Percentiles rank a stretch among this genome's conserved stretches.
These are phyloP conservation scores for Catostomus latipinnis DNA, from an alignment of 2,797 vertebrate species.

Conservation along the genomic window DNA sequence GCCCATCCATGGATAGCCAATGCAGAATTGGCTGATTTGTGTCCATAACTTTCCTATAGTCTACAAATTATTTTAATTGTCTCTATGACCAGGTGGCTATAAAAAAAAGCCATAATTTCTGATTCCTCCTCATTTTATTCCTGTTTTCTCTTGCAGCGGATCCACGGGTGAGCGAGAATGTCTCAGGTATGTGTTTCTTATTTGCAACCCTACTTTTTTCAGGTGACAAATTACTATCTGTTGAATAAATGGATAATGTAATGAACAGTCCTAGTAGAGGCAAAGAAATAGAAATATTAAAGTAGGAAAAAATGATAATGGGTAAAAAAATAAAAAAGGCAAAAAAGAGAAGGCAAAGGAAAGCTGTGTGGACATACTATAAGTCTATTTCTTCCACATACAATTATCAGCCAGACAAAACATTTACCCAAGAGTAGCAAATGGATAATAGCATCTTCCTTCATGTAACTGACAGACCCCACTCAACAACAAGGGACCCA, in stretches of 20 bases:
- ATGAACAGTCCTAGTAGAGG: slow-evolving; percentile 12
- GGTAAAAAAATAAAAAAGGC: slow-evolving; percentile 2
- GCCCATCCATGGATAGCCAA: slow-evolving; percentile 46
- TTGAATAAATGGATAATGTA: slow-evolving; percentile 48
- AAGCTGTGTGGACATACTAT: slow-evolving; percentile 42
- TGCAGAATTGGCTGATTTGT: slow-evolving; percentile 26
- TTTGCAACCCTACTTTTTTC: slow-evolving; percentile 20
- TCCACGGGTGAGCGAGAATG: slow-evolving; percentile 89
- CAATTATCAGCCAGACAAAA: slow-evolving; percentile 61
- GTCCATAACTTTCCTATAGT: slow-evolving; percentile 38
- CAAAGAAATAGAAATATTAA: neutral
- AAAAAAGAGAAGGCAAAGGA: slow-evolving; percentile 6
- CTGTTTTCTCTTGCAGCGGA: slow-evolving; percentile 79
- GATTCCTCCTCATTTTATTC: slow-evolving; percentile 38
- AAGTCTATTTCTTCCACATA: slow-evolving; percentile 59
- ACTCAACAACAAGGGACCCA: slow-evolving; percentile 7
- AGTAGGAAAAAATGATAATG: neutral
- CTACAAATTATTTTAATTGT: slow-evolving; percentile 43
- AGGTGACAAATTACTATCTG: slow-evolving; percentile 58
- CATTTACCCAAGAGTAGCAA: slow-evolving; percentile 60
- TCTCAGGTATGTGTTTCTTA: slow-evolving; percentile 83
- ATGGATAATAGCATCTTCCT: slow-evolving; percentile 28
- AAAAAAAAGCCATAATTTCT: slow-evolving; percentile 39
- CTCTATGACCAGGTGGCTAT: slow-evolving; percentile 29
- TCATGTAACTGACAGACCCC: neutral